Percentiles rank a stretch among this genome's conserved stretches.
These are phyloP conservation scores for Camarhynchus parvulus DNA, from an alignment of 2,113 vertebrate species.

Conservation along the genomic window DNA sequence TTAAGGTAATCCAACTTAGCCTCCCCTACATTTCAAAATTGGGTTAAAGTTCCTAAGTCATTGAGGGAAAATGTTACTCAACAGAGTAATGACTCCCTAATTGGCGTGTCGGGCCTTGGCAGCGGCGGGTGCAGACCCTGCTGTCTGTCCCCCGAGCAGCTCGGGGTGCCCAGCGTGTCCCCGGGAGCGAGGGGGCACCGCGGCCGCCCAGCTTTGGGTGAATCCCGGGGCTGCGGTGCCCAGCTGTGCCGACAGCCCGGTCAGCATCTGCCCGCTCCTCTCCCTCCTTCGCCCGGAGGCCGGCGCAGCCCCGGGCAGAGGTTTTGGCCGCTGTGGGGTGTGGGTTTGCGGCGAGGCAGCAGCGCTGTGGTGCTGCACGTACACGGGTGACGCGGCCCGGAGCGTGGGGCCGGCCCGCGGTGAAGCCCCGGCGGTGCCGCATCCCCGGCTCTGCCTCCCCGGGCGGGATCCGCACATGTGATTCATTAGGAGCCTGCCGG, in stretches of 20 bases:
- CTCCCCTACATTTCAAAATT: conserved; percentile 48
- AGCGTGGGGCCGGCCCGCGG: neutral
- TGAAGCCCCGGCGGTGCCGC: neutral
- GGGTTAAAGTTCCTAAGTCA: conserved; percentile 23
- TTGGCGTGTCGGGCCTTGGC: neutral
- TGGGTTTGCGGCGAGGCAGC: neutral
- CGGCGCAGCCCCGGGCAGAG: too few relatives aligned
- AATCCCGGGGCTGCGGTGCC: neutral
- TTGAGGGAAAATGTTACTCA: conserved; percentile 36
- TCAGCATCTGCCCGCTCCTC: rapidly evolving
- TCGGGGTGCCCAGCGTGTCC: rapidly evolving
- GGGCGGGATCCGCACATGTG: neutral
- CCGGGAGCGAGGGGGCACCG: rapidly evolving
- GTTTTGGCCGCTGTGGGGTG: neutral
- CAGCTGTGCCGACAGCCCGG: rapidly evolving
- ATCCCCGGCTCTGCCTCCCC: neutral
- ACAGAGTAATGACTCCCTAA: neutral
- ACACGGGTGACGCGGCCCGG: neutral
- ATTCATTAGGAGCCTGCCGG: neutral
- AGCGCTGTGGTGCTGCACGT: conserved; percentile 16
- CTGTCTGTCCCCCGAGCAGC: neutral
- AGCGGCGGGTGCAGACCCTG: neutral
- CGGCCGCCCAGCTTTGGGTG: neutral
- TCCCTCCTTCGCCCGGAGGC: neutral
- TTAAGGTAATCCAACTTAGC: neutral